phyloP scores from a whole-genome alignment of 2,797 vertebrate genomes.

The Anas bahamensis region DNA sequence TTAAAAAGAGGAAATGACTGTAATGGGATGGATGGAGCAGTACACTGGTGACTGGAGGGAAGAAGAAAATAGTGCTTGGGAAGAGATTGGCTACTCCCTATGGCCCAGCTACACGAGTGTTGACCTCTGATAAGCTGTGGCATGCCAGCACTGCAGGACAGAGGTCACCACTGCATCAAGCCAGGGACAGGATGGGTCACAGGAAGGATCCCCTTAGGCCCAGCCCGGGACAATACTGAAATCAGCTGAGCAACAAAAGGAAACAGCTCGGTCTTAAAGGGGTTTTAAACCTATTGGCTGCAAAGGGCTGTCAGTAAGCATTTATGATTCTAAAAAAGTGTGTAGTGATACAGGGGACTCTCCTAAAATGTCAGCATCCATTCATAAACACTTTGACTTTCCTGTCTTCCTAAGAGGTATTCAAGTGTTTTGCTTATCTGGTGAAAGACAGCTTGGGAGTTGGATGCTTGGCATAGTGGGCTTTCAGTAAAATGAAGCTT shows the following conservation, averaged over 20 bases:
- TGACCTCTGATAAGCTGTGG: background rate
- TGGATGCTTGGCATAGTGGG: background rate
- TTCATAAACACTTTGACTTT: background rate
- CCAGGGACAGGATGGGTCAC: background rate
- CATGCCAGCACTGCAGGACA: background rate
- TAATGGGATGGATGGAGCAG: background rate
- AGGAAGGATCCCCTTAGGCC: background rate
- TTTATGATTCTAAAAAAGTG: background rate
- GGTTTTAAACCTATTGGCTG: background rate
- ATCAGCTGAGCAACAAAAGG: background rate
- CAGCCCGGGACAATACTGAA: background rate
- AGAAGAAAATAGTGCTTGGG: background rate
- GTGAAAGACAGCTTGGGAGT: background rate
- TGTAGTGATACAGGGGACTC: background rate
- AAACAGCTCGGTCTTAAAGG: background rate
- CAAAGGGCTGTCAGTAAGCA: background rate
- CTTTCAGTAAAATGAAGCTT: background rate
- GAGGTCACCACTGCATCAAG: background rate
- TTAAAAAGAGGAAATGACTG: constrained; percentile 20
- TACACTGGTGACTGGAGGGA: background rate
- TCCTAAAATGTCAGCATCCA: background rate
- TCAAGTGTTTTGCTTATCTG: background rate
- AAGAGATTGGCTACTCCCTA: background rate
- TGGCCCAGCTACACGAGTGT: background rate
- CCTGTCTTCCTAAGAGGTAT: background rate